Evolutionary conservation across 2,888 invertebrate genomes (phyloP), one percentile per base, ranked within the genome.

Genomic region (Aphrophora alni): DNA sequence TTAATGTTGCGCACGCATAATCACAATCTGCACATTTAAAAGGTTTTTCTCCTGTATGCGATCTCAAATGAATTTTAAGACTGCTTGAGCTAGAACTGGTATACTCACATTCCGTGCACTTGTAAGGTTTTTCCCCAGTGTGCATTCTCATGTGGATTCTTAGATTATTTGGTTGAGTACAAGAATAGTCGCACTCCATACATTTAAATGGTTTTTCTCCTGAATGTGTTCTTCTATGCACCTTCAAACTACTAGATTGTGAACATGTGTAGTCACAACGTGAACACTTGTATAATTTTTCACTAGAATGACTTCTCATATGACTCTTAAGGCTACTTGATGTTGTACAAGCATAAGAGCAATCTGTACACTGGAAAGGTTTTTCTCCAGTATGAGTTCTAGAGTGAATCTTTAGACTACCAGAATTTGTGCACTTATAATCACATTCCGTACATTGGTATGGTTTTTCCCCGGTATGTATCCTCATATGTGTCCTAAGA

Each of bases 41-140:
- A n/a, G 78, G 78, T 70, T 81, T 78, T 38, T 78, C 78, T 5
- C 78, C 78, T 0, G 81, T 78, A 68, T 81, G 81, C 4, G 38
- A 26, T 44, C 25, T 78, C 2, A 68, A 0, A n/a, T 81, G 81
- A 51, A 51, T 24, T 25, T 81, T 81, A 38, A 81, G 73, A 14
- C 38, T 68, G 27, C 69, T 44, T 17, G 69, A 74, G 21, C 26
- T 68, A 0, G 78, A 33, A 8, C 70, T 14, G 0, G 25, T 27
- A 51, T 78, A 81, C 1, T 71, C 75, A 27, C 81, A 81, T 44
- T 21, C 51, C 0, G 38, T 26, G 33, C 81, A 81, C 12, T 25
- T 73, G 73, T 51, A 78, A 3, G 73, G 78, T 25, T 78, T 78
- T 17, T 78, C 28, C 1, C 59, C 59, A 0, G 77, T 70, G n/a